Base-by-base conservation (phyloP, 2,888 invertebrate species). In the Standfussiana lucernea region DNA sequence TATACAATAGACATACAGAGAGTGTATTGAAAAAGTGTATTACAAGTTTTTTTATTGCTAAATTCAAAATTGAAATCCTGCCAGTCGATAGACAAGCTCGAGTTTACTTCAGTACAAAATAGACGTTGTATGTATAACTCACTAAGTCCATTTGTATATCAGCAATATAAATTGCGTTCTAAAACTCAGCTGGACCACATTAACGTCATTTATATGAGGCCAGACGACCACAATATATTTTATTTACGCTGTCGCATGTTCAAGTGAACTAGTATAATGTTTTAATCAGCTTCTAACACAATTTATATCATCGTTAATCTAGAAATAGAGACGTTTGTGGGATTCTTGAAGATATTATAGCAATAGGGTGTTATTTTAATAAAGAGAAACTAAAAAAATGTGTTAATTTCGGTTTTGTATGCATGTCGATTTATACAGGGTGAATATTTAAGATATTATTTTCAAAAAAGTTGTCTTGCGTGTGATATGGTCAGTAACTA, bases 201-300 rank as follows among this genome's bases (percentile, higher is more conserved):
- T 76, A 86, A 75, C 62, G 75, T 86, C 69, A 71, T 75, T 65
- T 75, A 69, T 78, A 83, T 74, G 75, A 75, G 76, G 75, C 76
- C 65, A 84, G 70, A 77, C 74, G 47, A 84, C 68, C 82, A 86
- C 85, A 76, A 77, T 82, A 82, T 86, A 86, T 84, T 84, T 86
- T 82, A 82, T 79, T 82, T 53, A 81, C 81, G 78, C 79, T 76
- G 82, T 77, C 71, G 45, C 28, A 72, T 71, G 72, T 79, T 75
- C 64, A 62, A 70, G 37, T 61, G 45, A 62, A 62, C 71, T 66
- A 75, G 82, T 80, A 32, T 59, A 84, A 87, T 87, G 87, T 85
- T 87, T 86, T 86, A 86, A 86, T 86, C 87, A 75, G 66, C 62
- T 75, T 28, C 35, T 67, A 62, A 53, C 59, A 86, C 64, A 85